Percentiles rank a stretch among this genome's conserved stretches.
Evolutionary conservation across 2,888 invertebrate genomes (phyloP).

Genomic region (Clistopyga incitator): DNA sequence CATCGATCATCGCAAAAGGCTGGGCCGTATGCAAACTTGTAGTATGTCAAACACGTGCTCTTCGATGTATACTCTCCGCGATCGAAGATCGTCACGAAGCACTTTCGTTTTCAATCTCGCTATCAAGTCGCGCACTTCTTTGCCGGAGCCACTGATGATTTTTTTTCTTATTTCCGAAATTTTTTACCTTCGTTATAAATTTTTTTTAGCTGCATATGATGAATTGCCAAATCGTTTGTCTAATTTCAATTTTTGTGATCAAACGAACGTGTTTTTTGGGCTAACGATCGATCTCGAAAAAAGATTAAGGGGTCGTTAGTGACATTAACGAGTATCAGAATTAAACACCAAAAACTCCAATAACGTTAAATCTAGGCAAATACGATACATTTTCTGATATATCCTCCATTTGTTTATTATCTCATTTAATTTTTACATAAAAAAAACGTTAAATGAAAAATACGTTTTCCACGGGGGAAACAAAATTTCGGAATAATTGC

Average conservation of each 20-base stretch:
- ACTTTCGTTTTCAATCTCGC: slow-evolving; percentile 39
- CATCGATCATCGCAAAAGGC: slow-evolving; percentile 54
- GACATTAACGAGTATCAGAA: background rate
- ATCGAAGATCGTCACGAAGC: background rate
- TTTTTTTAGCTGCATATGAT: background rate
- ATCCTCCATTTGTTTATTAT: background rate
- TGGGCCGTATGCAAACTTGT: slow-evolving; percentile 27
- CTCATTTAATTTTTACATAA: too few relatives aligned
- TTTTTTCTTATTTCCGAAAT: background rate
- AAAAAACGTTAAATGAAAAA: too few relatives aligned
- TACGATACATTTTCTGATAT: background rate
- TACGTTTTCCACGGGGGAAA: background rate
- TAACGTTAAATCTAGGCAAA: background rate
- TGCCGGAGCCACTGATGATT: background rate
- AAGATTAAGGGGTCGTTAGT: background rate
- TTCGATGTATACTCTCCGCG: background rate
- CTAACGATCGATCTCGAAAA: background rate
- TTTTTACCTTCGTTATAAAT: background rate
- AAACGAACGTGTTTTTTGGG: background rate
- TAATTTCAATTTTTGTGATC: background rate
- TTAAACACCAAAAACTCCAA: background rate
- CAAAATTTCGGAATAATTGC: background rate
- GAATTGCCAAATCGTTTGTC: background rate
- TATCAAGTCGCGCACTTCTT: background rate
- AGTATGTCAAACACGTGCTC: slow-evolving; percentile 45